A percentile compares a stretch with the other conserved stretches of the same genome.
Evolutionary conservation across 2,888 invertebrate genomes (phyloP).

Genomic region (Archips xylosteana): DNA sequence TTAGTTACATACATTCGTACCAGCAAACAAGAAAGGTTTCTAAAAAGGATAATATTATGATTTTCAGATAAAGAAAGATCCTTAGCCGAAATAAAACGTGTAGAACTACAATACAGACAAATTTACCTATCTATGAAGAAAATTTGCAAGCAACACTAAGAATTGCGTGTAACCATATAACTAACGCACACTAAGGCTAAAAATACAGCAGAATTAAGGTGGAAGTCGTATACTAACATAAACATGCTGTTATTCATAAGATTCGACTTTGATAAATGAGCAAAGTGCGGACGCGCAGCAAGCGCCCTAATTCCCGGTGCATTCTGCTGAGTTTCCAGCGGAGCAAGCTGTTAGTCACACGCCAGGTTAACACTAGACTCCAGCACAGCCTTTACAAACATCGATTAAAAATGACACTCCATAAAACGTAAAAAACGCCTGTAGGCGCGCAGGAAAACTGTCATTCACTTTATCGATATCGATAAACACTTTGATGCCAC

Average conservation of each 20-base stretch:
- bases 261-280: constrained; percentile 2
- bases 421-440: background rate
- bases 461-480: constrained; percentile 39
- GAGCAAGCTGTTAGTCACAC: constrained; percentile 30
- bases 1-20: background rate
- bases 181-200: constrained; percentile 21
- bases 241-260: constrained; percentile 23
- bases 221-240: constrained; percentile 9
- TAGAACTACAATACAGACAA: background rate
- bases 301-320: background rate
- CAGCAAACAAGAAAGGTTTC: background rate
- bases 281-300: background rate
- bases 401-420: constrained; percentile 33
- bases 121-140: background rate
- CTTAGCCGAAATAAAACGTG: background rate
- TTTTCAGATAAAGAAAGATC: background rate
- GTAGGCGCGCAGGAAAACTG: constrained; percentile 10
- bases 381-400: constrained; percentile 37
- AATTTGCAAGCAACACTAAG: constrained; percentile 16
- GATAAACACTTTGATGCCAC: constrained; percentile 34
- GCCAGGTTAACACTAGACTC: constrained; percentile 32
- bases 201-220: constrained; percentile 35
- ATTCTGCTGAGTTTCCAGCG: constrained; percentile 26
- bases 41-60: background rate
- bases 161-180: constrained; percentile 7